phyloP scores from a whole-genome alignment of 2,888 invertebrate genomes.

The Nineta flava region DNA sequence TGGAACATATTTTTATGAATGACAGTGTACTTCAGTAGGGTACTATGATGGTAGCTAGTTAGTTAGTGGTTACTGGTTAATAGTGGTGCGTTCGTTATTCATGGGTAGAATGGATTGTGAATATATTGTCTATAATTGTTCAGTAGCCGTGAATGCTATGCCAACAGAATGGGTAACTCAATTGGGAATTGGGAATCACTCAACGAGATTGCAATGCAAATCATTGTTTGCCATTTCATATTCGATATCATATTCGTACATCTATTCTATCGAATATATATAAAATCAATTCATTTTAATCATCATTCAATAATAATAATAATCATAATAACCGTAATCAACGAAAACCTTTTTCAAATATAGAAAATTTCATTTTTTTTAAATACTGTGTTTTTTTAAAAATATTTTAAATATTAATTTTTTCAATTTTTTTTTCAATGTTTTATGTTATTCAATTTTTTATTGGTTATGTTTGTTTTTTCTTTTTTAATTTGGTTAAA shows the following conservation, averaged over 20 bases:
- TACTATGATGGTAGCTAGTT: no score
- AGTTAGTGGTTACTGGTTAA: no score
- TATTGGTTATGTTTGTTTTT: no score
- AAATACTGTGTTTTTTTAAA: not conserved
- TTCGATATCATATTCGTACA: not conserved
- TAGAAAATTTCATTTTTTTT: not conserved
- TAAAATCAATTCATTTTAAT: constrained; percentile 1
- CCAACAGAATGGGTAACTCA: constrained; percentile 13
- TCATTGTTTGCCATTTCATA: constrained; percentile 10
- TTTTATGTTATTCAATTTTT: no score
- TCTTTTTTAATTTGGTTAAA: no score
- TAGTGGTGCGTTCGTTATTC: no score
- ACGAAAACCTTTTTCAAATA: not conserved
- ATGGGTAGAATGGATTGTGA: no score
- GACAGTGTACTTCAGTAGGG: no score
- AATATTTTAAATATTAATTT: not conserved
- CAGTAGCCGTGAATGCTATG: constrained; percentile 6
- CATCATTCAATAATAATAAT: not conserved
- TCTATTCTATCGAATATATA: not conserved
- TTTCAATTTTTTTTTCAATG: no score
- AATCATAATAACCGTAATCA: not conserved
- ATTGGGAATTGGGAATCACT: constrained; percentile 10
- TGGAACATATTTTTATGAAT: no score
- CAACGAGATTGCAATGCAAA: constrained; percentile 14
- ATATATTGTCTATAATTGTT: constrained; percentile 3